phyloP scores from a whole-genome alignment of 2,113 vertebrate species.

The Aegotheles bennettii region DNA sequence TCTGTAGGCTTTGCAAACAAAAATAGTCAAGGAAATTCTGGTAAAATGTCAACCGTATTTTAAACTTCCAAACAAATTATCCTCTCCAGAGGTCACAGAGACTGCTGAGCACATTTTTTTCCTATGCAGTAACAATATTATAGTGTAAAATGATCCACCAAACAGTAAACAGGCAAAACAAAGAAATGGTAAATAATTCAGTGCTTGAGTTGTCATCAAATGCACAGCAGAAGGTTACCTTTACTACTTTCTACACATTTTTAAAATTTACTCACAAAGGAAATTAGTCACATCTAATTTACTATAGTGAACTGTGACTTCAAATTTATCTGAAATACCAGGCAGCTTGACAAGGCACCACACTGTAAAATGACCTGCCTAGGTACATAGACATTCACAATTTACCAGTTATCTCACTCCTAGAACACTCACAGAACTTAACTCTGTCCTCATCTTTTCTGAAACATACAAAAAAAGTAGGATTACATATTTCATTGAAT shows the following conservation, averaged over 20 bases:
- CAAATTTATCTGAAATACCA: background rate
- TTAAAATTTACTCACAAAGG: background rate
- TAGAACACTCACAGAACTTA: background rate
- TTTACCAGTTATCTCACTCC: background rate
- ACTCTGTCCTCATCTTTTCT: background rate
- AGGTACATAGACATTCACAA: background rate
- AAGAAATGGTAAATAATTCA: slow-evolving; percentile 70
- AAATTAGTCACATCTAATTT: background rate
- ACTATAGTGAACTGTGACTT: background rate
- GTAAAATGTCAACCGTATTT: background rate
- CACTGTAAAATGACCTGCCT: background rate
- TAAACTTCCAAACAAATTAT: slow-evolving; percentile 29
- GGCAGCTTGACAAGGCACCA: background rate
- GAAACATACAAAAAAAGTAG: background rate
- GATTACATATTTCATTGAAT: background rate
- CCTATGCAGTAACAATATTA: slow-evolving; percentile 23
- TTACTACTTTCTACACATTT: background rate
- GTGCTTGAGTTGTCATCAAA: background rate
- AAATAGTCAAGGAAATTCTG: background rate
- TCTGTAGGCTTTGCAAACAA: background rate
- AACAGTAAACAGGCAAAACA: slow-evolving; percentile 49
- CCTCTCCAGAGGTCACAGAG: slow-evolving; percentile 37
- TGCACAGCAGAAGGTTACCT: slow-evolving; percentile 11
- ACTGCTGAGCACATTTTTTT: slow-evolving; percentile 27
- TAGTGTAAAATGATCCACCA: slow-evolving; percentile 61